Evolutionary conservation across 2,888 invertebrate genomes (phyloP).

Genomic region (Leptogaster cylindrica): DNA sequence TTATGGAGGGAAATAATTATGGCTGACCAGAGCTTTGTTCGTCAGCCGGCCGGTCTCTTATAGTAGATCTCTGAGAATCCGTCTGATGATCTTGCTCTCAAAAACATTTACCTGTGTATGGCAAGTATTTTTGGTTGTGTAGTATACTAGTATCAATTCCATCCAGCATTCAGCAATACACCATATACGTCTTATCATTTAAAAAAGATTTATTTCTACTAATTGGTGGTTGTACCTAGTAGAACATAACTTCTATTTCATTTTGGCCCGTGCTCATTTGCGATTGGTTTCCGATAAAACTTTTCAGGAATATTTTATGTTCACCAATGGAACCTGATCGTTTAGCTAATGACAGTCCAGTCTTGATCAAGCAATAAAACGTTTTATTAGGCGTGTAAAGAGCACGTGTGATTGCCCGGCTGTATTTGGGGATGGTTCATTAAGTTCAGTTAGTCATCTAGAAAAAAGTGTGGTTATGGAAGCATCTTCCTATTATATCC

Average conservation of each 20-base stretch:
- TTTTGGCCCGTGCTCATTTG: too few relatives aligned
- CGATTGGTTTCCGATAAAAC: neutral
- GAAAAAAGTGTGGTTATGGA: constrained; percentile 1
- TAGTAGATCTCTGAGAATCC: too few relatives aligned
- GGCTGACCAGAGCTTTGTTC: neutral
- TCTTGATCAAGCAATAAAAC: constrained; percentile 1
- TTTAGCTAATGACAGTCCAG: constrained; percentile 4
- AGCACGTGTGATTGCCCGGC: constrained; percentile 15
- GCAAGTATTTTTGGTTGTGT: too few relatives aligned
- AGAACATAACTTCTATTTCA: too few relatives aligned
- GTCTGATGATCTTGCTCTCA: too few relatives aligned
- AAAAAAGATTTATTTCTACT: too few relatives aligned
- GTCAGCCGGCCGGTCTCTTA: constrained; percentile 19
- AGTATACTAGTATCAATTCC: too few relatives aligned
- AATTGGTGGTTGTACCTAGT: too few relatives aligned
- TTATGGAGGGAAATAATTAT: constrained; percentile 40
- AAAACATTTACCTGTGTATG: too few relatives aligned
- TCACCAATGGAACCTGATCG: neutral
- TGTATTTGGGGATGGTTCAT: neutral
- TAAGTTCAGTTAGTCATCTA: constrained; percentile 18
- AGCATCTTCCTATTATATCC: constrained; percentile 32
- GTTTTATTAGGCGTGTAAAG: constrained; percentile 26
- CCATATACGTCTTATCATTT: too few relatives aligned
- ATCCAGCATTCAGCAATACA: too few relatives aligned
- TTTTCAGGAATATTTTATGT: neutral